Evolutionary conservation across 2,113 vertebrate genomes (phyloP).

Genomic region (Pelobates fuscus): DNA sequence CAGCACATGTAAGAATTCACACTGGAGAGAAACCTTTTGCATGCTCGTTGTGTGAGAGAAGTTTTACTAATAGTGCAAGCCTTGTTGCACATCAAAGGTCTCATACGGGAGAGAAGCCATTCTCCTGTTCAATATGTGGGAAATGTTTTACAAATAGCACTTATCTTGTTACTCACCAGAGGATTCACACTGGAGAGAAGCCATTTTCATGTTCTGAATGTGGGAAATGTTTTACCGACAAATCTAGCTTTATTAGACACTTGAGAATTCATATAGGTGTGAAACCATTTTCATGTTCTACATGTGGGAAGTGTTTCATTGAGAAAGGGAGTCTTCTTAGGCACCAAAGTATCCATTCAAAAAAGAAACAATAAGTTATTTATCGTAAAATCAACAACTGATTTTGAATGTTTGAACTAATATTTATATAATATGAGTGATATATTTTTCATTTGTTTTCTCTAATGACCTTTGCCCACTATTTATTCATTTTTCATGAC

Average conservation of each 20-base stretch:
- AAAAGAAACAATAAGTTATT: constrained; percentile 58
- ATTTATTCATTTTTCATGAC: too few species aligned
- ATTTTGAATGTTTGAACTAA: too few species aligned
- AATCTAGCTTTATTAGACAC: constrained; percentile 63
- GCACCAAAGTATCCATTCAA: constrained; percentile 53
- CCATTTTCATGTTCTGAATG: too few species aligned
- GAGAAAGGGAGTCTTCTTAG: constrained; percentile 55
- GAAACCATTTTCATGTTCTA: too few species aligned
- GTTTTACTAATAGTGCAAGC: constrained; percentile 51
- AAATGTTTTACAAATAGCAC: constrained; percentile 44
- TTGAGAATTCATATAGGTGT: constrained; percentile 61
- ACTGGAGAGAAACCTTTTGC: too few species aligned
- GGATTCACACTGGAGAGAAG: too few species aligned
- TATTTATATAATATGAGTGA: constrained; percentile 55
- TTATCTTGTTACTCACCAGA: constrained; percentile 25
- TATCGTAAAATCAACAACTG: too few species aligned
- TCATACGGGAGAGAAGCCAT: too few species aligned
- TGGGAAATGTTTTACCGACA: too few species aligned
- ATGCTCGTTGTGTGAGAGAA: constrained; percentile 56
- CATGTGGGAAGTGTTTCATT: constrained; percentile 62
- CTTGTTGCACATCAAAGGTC: too few species aligned
- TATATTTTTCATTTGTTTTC: constrained; percentile 44
- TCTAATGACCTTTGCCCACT: too few species aligned
- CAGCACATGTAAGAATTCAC: constrained; percentile 49
- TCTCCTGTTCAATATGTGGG: too few species aligned